Base-by-base conservation (phyloP, 2,797 vertebrate genomes). In the Falco novaeseelandiae region DNA sequence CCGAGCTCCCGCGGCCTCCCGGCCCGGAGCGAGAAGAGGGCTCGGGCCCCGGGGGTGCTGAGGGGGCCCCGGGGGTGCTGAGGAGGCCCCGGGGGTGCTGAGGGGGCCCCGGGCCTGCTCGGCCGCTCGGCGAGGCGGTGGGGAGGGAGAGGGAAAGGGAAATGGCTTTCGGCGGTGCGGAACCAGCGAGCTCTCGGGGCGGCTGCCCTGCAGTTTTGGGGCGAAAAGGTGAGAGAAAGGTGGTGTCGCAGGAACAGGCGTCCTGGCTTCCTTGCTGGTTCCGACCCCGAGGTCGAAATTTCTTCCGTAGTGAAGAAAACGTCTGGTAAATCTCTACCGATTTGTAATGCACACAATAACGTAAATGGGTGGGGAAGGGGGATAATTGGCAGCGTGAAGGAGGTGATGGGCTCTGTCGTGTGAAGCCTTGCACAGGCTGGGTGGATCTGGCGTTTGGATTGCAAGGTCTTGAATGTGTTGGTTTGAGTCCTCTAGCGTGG, bases 181-280 rank as follows among this genome's bases (percentile, higher is more conserved):
- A 42, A 34, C 11, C 77, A 3, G 58, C 6, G 44, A 29, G 48
- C 19, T 25, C 7, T 15, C 15, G 12, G 57, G 29, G 57, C 5
- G 59, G 34, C 17, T 15, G 12, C 27, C 21, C 23, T 7, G 76
- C 15, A 38, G 26, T 3, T 14, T 27, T 11, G 49, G 49, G 61
- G 54, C 3, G 30, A 34, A 25, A 46, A 16, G 42, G 25, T 2
- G 65, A 26, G n/a, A 19, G 73, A 4, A 26, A 15, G 63, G 15
- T 5, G 4, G 7, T 4, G 17, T 1, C 6, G 34, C 2, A 7
- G 2, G 12, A 18, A 1, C 0, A 2, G 34, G 55, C 11, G 32
- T 8, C 42, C 6, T 12, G 57, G 30, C 14, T 34, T 23, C 12
- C 78, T 44, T 58, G 30, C 44, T 16, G 46, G 8, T 4, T 6